phyloP scores from a whole-genome alignment of 2,888 invertebrate genomes.

The Drosophila rubida region DNA sequence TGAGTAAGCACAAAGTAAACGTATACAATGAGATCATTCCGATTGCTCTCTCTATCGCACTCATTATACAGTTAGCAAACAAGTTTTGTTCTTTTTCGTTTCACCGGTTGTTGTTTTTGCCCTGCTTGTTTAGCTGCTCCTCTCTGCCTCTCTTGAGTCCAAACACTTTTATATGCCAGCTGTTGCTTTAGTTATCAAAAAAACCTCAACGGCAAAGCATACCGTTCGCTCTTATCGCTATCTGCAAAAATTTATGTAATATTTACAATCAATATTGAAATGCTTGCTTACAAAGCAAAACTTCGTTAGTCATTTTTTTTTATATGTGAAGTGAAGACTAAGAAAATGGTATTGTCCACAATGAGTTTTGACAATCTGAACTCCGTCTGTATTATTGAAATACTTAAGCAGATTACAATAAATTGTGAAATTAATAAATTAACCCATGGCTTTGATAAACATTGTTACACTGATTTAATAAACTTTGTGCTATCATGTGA shows the following conservation, averaged over 20 bases:
- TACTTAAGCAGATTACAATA: neutral
- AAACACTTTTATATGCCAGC: neutral
- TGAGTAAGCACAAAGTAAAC: no score
- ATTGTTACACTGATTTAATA: neutral
- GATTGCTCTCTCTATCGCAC: neutral
- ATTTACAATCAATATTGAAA: neutral
- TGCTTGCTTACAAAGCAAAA: neutral
- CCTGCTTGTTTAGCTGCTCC: neutral
- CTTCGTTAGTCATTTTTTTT: no score
- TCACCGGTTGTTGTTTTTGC: neutral
- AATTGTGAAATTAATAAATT: slow-evolving; percentile 6
- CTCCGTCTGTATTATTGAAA: neutral
- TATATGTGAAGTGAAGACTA: neutral
- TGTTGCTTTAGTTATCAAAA: neutral
- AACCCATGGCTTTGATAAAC: neutral
- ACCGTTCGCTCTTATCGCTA: neutral
- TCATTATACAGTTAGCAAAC: neutral
- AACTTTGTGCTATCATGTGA: slow-evolving; percentile 2
- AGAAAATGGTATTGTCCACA: neutral
- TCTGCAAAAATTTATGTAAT: neutral
- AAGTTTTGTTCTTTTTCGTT: neutral
- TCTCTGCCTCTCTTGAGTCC: neutral
- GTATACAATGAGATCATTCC: neutral
- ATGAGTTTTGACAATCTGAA: neutral
- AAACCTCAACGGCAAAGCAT: neutral